Evolutionary conservation across 2,888 invertebrate genomes (phyloP).

Genomic region (Ectobius pallidus): DNA sequence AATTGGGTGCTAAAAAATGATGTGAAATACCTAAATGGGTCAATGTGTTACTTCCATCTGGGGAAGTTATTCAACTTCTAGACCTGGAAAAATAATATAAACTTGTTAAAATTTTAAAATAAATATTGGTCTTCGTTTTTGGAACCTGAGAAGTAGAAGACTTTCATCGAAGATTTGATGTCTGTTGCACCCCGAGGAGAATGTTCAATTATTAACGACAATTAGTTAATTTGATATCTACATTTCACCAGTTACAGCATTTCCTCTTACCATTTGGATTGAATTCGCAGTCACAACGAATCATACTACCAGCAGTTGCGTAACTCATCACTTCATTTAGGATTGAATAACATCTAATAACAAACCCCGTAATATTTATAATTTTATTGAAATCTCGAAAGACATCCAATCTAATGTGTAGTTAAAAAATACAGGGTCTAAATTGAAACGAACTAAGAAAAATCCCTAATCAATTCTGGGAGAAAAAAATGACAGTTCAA

Average conservation of each 20-base stretch:
- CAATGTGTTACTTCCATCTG: too few relatives aligned
- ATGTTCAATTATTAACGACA: background rate
- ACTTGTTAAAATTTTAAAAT: too few relatives aligned
- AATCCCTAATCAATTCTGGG: background rate
- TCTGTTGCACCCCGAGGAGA: background rate
- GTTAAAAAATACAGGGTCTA: background rate
- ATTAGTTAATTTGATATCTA: background rate
- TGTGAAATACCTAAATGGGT: too few relatives aligned
- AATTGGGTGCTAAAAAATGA: too few relatives aligned
- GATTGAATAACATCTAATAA: background rate
- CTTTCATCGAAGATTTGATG: background rate
- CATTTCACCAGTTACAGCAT: slow-evolving; percentile 4
- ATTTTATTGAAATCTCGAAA: slow-evolving; percentile 4
- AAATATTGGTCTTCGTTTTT: background rate
- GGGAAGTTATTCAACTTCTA: too few relatives aligned
- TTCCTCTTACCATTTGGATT: slow-evolving; percentile 10
- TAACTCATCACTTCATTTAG: slow-evolving; percentile 1
- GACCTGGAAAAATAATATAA: too few relatives aligned
- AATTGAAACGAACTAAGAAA: background rate
- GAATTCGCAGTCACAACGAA: slow-evolving; percentile 6
- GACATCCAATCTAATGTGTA: background rate
- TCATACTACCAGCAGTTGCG: background rate
- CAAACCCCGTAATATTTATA: background rate
- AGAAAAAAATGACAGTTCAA: background rate
- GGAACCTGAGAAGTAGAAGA: background rate